Conservation (phyloP, 2,888 invertebrate species). For the Listrodromus nycthemerus region DNA sequence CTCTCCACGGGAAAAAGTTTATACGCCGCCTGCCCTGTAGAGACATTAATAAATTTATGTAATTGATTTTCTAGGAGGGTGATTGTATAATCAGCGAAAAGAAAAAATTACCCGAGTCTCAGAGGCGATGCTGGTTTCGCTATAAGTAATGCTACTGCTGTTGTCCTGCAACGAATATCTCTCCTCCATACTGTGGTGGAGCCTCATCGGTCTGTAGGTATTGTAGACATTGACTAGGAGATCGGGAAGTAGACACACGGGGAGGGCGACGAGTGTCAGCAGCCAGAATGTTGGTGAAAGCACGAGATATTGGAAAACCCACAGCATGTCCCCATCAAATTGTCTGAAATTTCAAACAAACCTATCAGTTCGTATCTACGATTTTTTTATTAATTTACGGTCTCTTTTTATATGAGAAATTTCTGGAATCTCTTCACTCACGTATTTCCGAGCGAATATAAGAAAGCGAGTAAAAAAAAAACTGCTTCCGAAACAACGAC, state of each 20-base stretch:
- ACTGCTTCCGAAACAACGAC: conserved; percentile 86
- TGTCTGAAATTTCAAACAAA: conserved; percentile 76
- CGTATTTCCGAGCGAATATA: conserved; percentile 87
- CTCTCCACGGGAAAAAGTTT: conserved; percentile 71
- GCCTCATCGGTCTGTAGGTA: conserved; percentile 69
- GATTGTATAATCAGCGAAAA: neutral
- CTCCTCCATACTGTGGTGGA: conserved; percentile 68
- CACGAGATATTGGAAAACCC: conserved; percentile 88
- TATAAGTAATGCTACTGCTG: conserved; percentile 53
- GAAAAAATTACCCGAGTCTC: conserved; percentile 55
- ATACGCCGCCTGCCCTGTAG: conserved; percentile 66
- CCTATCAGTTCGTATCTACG: neutral
- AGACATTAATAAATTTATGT: conserved; percentile 8
- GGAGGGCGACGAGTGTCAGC: conserved; percentile 85
- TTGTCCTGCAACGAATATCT: conserved; percentile 57
- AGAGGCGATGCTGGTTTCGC: conserved; percentile 62
- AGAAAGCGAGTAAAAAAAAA: conserved; percentile 86
- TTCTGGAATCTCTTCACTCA: conserved; percentile 84
- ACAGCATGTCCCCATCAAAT: conserved; percentile 86
- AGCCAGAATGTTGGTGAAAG: conserved; percentile 87
- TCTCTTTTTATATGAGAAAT: neutral
- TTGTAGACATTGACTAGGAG: conserved; percentile 77
- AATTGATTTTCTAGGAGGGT: too few species aligned
- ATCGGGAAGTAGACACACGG: conserved; percentile 87
- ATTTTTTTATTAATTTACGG: conserved; percentile 14